Conservation (phyloP, 1,140 invertebrate species). For the Ditylenchus dipsaci region DNA sequence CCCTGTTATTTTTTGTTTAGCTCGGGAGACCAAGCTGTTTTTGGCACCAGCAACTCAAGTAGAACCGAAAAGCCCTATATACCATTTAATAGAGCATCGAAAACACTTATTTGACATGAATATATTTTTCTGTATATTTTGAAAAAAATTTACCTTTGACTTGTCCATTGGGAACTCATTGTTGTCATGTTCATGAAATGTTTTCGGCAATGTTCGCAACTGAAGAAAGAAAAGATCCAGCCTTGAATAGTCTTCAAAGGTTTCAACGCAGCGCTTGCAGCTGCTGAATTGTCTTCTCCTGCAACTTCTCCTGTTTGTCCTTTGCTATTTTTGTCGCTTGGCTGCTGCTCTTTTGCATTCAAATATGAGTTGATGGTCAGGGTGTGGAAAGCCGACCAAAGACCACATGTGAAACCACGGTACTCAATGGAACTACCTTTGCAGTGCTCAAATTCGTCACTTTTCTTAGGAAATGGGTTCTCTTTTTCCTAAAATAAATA, state of each 20-base stretch:
- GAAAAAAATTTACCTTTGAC: conserved; percentile 40
- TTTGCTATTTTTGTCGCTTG: background rate
- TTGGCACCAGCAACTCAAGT: no score
- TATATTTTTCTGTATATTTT: background rate
- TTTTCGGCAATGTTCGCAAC: conserved; percentile 50
- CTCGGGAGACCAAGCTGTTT: no score
- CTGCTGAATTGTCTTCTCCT: background rate
- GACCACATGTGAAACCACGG: conserved; percentile 84
- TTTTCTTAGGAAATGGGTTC: conserved; percentile 60
- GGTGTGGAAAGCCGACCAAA: conserved; percentile 94
- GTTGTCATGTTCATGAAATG: conserved; percentile 58
- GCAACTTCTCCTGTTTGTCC: background rate
- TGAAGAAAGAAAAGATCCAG: conserved; percentile 56
- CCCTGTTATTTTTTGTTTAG: no score
- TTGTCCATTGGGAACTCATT: conserved; percentile 54
- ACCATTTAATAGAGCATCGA: no score
- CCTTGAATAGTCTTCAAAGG: conserved; percentile 55
- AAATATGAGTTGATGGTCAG: conserved; percentile 75
- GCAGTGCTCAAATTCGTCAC: conserved; percentile 74
- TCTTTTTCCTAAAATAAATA: conserved; percentile 16
- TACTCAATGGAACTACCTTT: conserved; percentile 69
- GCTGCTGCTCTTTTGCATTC: conserved; percentile 49
- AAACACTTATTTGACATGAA: background rate
- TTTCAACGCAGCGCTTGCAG: background rate
- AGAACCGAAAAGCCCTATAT: no score